Evolutionary conservation across 1,140 invertebrate genomes (phyloP), one percentile per base, ranked within the genome.

Genomic region (Subanguina moxae): DNA sequence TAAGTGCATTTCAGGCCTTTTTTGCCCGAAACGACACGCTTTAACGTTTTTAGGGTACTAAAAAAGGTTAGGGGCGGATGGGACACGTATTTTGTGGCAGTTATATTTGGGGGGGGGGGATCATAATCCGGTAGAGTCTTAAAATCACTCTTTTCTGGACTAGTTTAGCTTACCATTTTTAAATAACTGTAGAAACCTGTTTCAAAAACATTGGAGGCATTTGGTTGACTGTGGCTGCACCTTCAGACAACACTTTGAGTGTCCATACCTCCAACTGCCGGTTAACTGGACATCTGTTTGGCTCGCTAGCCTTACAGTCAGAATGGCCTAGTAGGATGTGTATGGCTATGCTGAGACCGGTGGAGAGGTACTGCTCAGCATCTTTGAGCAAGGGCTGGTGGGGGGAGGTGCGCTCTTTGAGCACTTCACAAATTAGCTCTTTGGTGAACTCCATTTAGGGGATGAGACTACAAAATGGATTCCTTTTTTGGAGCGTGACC

Each of bases 311-410:
- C 25, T 68, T 68, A 56, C 67, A 68, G 13, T 68, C 43, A 19
- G 61, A 17, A 28, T 68, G 67, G 8, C 38, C 65, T 52, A 68
- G n/a, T 25, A 67, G 28, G 17, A 68, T 30, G 43, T 68, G 67
- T 15, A 68, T 42, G 21, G 67, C 43, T 19, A 68, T 28, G 19
- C 43, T 19, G 38, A 57, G 21, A n/a, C 28, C 65, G 23, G 32
- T 66, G 11, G 23, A 43, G 11, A 68, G 28, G 28, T 38, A 65
- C 28, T 23, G 25, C 19, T 68, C 57, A 13, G 67, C 64, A 19
- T 68, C 64, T 38, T 61, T 61, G 8, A 61, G 27, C 27, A 30
- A 30, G 38, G 17, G n/a, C 11, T 38, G 32, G 32, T 38, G 32
- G 32, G 11, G 32, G 32, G 32, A 19, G 8, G 19, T 25, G n/a